Evolutionary conservation across 2,888 invertebrate species (phyloP), one percentile per base, ranked within the genome.

Genomic region (Lithosia quadra): DNA sequence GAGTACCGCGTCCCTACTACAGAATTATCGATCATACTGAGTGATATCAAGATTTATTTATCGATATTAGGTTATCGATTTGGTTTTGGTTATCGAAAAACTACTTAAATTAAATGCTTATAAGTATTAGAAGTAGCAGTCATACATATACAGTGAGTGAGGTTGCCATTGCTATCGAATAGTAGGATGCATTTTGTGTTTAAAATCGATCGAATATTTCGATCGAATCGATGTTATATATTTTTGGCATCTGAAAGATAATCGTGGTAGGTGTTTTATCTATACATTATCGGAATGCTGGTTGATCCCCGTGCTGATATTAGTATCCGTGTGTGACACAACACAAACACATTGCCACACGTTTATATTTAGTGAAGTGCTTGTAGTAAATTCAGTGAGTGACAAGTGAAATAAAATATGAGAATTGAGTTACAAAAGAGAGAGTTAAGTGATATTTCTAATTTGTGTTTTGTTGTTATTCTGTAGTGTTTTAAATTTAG

Each of bases 381-480:
- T 49, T 28, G 18, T 49, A 7, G n/a, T 49, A 49, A n/a, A 49
- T 49, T 43, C 43, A n/a, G n/a, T 8, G n/a, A n/a, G 49, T 49
- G 49, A 49, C 49, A 49, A 49, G 49, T 49, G 49, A 49, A 49
- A 39, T n/a, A 18, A 49, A 49, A 49, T 49, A 49, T 49, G 49
- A 49, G 49, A 49, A 49, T 49, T 49, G 49, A 49, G 49, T 49
- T 49, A 49, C 49, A 49, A 49, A 49, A 49, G 49, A 49, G n/a
- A 49, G 49, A 49, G 49, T 49, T 49, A 49, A 49, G 49, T 49
- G 49, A 49, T 49, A 49, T 49, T 9, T 49, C 49, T n/a, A n/a
- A 49, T 49, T 49, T 49, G 49, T 49, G 49, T 49, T 49, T n/a
- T n/a, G 9, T n/a, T 28, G 28, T 18, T 49, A 43, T 43, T 3